Evolutionary conservation across 2,888 invertebrate genomes (phyloP), one percentile per base, ranked within the genome.

Genomic region (Allygus modestus): DNA sequence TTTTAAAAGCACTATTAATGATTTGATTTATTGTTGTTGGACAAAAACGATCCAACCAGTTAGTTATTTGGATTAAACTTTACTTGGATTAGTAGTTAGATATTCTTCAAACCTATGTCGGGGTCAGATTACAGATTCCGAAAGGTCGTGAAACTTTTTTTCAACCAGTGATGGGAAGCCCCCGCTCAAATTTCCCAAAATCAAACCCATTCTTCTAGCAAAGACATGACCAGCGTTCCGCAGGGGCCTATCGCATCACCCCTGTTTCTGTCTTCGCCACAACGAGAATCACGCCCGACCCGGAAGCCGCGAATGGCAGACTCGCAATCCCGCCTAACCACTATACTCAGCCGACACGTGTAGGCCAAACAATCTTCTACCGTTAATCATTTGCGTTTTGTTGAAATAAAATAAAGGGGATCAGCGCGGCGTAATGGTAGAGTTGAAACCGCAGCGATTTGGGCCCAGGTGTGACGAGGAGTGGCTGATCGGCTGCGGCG

Each of bases 401-500:
- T 82, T 69, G 82, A 82, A 71, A 82, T 71, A 71, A 82, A 82
- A 82, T 82, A 82, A 82, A 82, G 82, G 82, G 82, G 82, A 82
- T 82, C 82, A 71, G 82, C 43, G 61, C 20, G 31, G 58, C 33
- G 79, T 79, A 79, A 79, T 79, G 79, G 79, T 28, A 31, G 54
- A 43, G 51, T 23, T 12, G 46, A 58, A 58, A 79, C 79, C 79
- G 58, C 79, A 79, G 33, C 79, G 28, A 79, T 79, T 58, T 54
- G 58, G 33, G 20, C n/a, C 73, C 54, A 58, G 77, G 77, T 77
- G 77, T 51, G 77, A 77, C 28, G 73, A 31, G 77, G 43, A 23
- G 77, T 77, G 79, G 54, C 37, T 9, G 71, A 41, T 41, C 41
- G 9, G 71, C 0, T 31, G 61, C 1, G 23, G 26, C 28, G 37